Base-by-base conservation (phyloP, 2,888 invertebrate species). In the Agrypnus murinus region DNA sequence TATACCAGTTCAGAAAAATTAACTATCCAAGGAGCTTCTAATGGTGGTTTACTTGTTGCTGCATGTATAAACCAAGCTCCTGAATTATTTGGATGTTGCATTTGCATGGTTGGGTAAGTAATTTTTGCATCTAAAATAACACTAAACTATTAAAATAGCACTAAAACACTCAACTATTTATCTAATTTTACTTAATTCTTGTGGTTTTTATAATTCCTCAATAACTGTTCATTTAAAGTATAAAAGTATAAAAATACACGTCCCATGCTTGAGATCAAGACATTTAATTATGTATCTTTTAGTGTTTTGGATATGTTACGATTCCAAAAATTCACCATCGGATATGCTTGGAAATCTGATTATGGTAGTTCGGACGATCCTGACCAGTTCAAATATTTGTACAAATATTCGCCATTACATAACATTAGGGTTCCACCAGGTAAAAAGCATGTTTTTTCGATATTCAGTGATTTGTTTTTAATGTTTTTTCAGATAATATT, bases 321-420 rank as follows among this genome's bases (percentile, higher is more conserved):
- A 65, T 99, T 95, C 88, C 98, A 99, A 86, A 97, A 97, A 87
- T 98, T 99, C 86, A 99, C 99, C 5, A 97, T 99, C 82, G 99
- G 98, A 0, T 94, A 95, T 86, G 95, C 97, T 48, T 99, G 99
- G 99, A 93, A 86, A 69, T 95, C 97, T 0, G 99, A 99, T 87
- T 99, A 94, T 87, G 99, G 99, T 45, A 93, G 92, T 85, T 92
- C 98, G 0, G 96, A 96, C 78, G 91, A 95, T 78, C 88, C 91
- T 78, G 92, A 94, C 31, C 94, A 98, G 81, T 99, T 98, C 84
- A 88, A 93, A 8, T 94, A 94, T 86, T 86, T 97, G 62, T 87
- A 91, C 72, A 93, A 94, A 82, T 95, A 95, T 86, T 99, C 99
- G 2, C 99, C 99, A 0, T 87, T 99, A 43, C 99, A 99, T 87